Evolutionary conservation across 2,797 vertebrate genomes (phyloP), one percentile per base, ranked within the genome.

Genomic region (Caiman crocodilus): DNA sequence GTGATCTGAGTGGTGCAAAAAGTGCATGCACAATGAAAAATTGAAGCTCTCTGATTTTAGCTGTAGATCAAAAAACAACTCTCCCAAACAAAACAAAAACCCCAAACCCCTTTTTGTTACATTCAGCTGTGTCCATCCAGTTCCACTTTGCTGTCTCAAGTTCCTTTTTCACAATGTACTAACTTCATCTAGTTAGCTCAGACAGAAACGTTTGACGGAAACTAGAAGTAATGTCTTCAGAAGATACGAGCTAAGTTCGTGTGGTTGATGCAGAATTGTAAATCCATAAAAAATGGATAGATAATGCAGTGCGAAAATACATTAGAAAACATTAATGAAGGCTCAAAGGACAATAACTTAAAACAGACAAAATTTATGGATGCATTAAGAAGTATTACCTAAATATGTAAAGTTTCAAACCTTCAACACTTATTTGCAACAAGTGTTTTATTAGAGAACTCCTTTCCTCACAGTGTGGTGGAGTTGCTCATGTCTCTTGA

Each of bases 191-290:
- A 0, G 1, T 67, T 16, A 74, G 3, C 6, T 92, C 18, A 5
- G 30, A 30, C 2, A 32, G 14, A 10, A 83, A 10, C 5, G 3
- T 81, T 79, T 85, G 3, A 25, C 11, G 4, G 55, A 56, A 84
- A 76, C 7, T 26, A n/a, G 57, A 50, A 25, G 3, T 16, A 7
- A n/a, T 7, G 2, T 50, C 9, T 76, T 21, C 3, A 30, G 67
- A 69, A 76, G 11, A 25, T 1, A 18, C 0, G 1, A 78, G 4
- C 23, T 57, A 23, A 76, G 42, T 2, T 57, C 13, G 7, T 7
- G 5, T 35, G 8, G 42, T 58, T 64, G 50, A 7, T n/a, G 18
- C 6, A 11, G 14, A 78, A 25, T 21, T 76, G 7, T 18, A 55
- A 79, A 84, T 73, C 12, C 5, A 6, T 82, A 42, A 28, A 76